Evolutionary conservation across 2,113 vertebrate species (phyloP).

Genomic region (Chaenocephalus aceratus): DNA sequence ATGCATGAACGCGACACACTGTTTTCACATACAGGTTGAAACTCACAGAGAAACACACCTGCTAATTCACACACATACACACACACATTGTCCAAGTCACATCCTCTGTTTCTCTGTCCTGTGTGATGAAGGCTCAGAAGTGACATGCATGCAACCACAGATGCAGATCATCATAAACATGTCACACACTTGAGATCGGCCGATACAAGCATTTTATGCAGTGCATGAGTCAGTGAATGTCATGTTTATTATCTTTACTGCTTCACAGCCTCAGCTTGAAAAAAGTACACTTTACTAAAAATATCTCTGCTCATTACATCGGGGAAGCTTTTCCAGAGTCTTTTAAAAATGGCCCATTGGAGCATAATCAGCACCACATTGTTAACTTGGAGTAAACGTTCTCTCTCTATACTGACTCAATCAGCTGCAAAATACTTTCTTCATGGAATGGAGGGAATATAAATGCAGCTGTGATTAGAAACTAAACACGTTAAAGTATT

Average conservation of each 20-base stretch:
- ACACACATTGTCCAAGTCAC: neutral
- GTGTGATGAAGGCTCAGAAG: neutral
- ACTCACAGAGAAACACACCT: neutral
- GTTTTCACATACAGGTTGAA: neutral
- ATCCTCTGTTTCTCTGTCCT: conserved; percentile 3
- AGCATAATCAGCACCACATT: neutral
- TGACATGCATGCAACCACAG: too few relatives aligned
- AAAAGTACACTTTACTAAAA: neutral
- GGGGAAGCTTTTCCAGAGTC: neutral
- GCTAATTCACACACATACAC: conserved; percentile 5
- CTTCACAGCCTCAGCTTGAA: neutral
- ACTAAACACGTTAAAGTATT: too few relatives aligned
- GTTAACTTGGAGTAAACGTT: neutral
- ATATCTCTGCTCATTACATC: conserved; percentile 3
- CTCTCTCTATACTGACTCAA: conserved; percentile 12
- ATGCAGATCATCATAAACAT: neutral
- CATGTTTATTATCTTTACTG: neutral
- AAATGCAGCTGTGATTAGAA: neutral
- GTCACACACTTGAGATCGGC: conserved; percentile 1
- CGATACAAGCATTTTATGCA: neutral
- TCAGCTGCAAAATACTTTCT: conserved; percentile 15
- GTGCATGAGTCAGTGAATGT: neutral
- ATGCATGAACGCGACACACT: conserved; percentile 7
- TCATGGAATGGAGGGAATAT: conserved; percentile 3
- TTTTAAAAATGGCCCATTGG: neutral